Conservation (phyloP, 2,797 vertebrate species). For the Sphenodon punctatus region DNA sequence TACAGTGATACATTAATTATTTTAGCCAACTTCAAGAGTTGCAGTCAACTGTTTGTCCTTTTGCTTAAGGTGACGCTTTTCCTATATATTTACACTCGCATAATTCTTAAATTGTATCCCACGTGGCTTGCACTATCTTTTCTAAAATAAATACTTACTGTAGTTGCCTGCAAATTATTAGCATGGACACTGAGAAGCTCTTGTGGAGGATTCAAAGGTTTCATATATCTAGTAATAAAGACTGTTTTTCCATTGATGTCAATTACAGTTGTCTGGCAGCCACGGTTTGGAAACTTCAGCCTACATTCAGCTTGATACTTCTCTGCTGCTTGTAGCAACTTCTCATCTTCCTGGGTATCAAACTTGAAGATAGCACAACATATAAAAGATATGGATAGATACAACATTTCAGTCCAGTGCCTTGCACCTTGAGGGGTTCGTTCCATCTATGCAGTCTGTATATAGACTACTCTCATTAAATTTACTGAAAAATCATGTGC, state of each 20-base stretch:
- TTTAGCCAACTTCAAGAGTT: too few relatives aligned
- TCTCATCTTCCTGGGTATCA: constrained; percentile 92
- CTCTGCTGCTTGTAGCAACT: constrained; percentile 86
- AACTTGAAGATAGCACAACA: constrained; percentile 81
- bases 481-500: not conserved
- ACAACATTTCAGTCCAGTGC: not conserved
- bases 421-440: not conserved
- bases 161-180: constrained; percentile 76
- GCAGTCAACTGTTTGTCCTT: too few relatives aligned
- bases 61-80: too few relatives aligned
- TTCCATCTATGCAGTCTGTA: not conserved
- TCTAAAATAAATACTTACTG: constrained; percentile 70
- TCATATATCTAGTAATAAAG: constrained; percentile 91
- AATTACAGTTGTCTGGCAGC: constrained; percentile 87
- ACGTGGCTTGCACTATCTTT: not conserved
- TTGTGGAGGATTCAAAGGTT: constrained; percentile 86
- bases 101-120: not conserved
- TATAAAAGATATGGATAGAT: not conserved
- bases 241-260: constrained; percentile 92
- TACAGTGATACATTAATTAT: too few relatives aligned
- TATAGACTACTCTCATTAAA: not conserved
- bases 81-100: not conserved
- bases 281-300: constrained; percentile 81
- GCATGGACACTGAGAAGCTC: constrained; percentile 83
- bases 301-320: constrained; percentile 85